phyloP scores from a whole-genome alignment of 2,888 invertebrate genomes.

The Bellardia bayeri region DNA sequence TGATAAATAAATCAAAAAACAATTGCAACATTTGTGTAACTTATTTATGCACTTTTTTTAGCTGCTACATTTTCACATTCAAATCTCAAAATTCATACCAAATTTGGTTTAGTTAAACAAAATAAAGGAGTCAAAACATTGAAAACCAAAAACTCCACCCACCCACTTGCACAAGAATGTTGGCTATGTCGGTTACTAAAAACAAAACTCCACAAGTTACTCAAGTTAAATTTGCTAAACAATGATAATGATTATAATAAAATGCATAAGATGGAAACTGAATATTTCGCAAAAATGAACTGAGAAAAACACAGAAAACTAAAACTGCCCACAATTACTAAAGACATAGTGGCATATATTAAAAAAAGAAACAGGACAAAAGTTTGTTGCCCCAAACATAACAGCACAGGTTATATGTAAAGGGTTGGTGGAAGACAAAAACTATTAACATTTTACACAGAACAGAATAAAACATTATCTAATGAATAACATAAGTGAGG shows the following conservation, averaged over 20 bases:
- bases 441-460: no score
- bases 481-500: no score
- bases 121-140: constrained; percentile 60
- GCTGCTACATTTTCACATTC: constrained; percentile 15
- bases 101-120: constrained; percentile 13
- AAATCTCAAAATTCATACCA: constrained; percentile 43
- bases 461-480: no score
- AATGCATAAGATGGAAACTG: constrained; percentile 58
- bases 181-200: not conserved
- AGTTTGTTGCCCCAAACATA: constrained; percentile 16
- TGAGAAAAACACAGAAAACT: constrained; percentile 20
- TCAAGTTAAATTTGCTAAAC: constrained; percentile 28
- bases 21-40: constrained; percentile 64
- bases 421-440: not conserved
- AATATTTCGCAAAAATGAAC: constrained; percentile 49
- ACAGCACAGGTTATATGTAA: not conserved
- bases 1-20: constrained; percentile 67
- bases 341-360: constrained; percentile 49
- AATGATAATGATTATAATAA: constrained; percentile 62
- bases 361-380: constrained; percentile 18
- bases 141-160: constrained; percentile 65
- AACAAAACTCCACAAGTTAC: not conserved
- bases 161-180: constrained; percentile 67
- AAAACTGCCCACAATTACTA: constrained; percentile 58
- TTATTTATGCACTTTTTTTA: constrained; percentile 27